Base-by-base conservation (phyloP, 2,797 vertebrate species). In the Microctenopoma steveboyesi region DNA sequence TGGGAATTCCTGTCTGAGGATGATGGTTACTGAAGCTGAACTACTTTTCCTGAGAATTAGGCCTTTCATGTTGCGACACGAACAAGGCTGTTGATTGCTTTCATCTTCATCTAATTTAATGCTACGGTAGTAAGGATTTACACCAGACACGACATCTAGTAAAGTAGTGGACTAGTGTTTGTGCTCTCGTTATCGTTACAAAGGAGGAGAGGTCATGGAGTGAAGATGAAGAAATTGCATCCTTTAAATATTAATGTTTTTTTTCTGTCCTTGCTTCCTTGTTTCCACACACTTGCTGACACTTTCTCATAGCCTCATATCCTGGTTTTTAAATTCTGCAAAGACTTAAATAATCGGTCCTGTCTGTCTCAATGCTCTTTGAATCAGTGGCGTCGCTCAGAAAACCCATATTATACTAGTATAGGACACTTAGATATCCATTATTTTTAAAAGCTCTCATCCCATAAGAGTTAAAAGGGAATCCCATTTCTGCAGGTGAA, bases 31-130 rank as follows among this genome's bases (percentile, higher is more conserved):
- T 52, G 55, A 37, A 35, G 52, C 76, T 67, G 70, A 85, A 76
- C 62, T 51, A 49, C 48, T 74, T 72, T 66, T 74, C 11, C 69
- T 59, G 43, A 67, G 77, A 83, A 71, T 81, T 68, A 77, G 53
- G 35, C 50, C 56, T 74, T 55, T 51, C 68, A 28, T 65, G 69
- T 78, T 74, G 64, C 46, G 61, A 62, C 76, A 65, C 45, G 37
- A 57, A 55, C 13, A 18, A 39, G 52, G 27, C 65, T 58, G 55
- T 48, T 49, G 22, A 67, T 74, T 57, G 33, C 15, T n/a, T 28
- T 25, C 40, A 48, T 58, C 68, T 77, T 35, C 18, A 18, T 18
- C 40, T 37, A 51, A 40, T 35, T 56, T 51, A 64, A 79, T 82
- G 40, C 47, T 1, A 33, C 40, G 71, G 14, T 12, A 15, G 40